Conservation (phyloP, 2,797 vertebrate genomes). For the Chrysocyon brachyurus region DNA sequence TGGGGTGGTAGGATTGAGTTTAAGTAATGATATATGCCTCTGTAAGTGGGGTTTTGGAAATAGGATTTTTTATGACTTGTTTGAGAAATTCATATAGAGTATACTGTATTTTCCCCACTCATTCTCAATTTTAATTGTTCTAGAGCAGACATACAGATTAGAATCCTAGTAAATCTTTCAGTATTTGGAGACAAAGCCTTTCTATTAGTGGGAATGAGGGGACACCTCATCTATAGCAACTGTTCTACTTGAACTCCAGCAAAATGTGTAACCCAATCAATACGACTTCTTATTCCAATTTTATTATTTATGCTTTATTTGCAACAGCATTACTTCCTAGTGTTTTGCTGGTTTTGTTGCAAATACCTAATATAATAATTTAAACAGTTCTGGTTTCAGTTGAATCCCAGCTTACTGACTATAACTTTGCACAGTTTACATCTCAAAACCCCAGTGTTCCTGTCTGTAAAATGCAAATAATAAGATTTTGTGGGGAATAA, state of each 20-base stretch:
- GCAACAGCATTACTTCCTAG: neutral
- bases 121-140: conserved; percentile 26
- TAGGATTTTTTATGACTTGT: neutral
- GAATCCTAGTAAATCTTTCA: neutral
- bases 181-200: neutral
- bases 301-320: conserved; percentile 47
- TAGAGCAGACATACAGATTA: neutral
- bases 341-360: neutral
- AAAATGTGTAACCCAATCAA: neutral
- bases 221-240: neutral
- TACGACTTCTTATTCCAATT: neutral
- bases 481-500: neutral
- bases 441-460: neutral
- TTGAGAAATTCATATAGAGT: neutral
- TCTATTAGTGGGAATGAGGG: neutral
- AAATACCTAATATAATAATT: neutral
- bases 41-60: neutral
- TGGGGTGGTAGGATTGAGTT: neutral
- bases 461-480: conserved; percentile 8
- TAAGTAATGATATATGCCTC: neutral
- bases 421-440: neutral
- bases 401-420: neutral
- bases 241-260: neutral
- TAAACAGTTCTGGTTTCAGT: neutral
- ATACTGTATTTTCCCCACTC: neutral